A percentile compares a stretch with the other conserved stretches of the same genome.
phyloP scores from a whole-genome alignment of 1,140 invertebrate genomes.

The Pogonomyrmex barbatus region DNA sequence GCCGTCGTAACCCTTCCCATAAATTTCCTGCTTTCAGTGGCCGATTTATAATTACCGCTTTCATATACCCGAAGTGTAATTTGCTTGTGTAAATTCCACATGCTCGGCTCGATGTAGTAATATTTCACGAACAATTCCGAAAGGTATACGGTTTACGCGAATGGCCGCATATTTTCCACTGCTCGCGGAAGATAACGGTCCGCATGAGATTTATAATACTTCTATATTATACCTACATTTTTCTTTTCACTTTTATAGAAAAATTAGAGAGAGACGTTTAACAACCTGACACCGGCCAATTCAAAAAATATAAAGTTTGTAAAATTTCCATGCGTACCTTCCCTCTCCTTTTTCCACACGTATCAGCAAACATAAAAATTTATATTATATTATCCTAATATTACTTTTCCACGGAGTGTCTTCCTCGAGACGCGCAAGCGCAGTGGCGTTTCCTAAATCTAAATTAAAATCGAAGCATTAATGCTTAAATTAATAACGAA shows the following conservation, averaged over 20 bases:
- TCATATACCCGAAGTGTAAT: conserved; percentile 72
- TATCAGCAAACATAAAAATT: conserved; percentile 27
- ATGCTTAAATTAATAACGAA: conserved; percentile 57
- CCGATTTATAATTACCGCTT: conserved; percentile 76
- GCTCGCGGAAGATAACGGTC: conserved; percentile 59
- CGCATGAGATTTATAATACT: conserved; percentile 59
- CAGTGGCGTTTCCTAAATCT: conserved; percentile 55
- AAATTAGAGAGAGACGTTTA: conserved; percentile 26
- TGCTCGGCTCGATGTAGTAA: conserved; percentile 61
- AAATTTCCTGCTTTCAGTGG: conserved; percentile 71
- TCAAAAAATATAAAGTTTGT: not conserved
- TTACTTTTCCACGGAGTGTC: not conserved
- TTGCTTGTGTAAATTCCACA: conserved; percentile 76
- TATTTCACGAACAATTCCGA: conserved; percentile 65
- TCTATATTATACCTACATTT: conserved; percentile 21
- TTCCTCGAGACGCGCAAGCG: conserved; percentile 19
- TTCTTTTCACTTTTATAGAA: conserved; percentile 33
- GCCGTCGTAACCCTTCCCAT: conserved; percentile 68
- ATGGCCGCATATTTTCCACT: conserved; percentile 52
- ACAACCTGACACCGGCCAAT: not conserved
- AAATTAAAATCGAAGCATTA: conserved; percentile 65
- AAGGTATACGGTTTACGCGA: conserved; percentile 63
- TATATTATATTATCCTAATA: conserved; percentile 23
- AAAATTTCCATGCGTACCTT: conserved; percentile 7
- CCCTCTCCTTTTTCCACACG: too few species aligned